A percentile compares a stretch with the other conserved stretches of the same genome.
Conservation (phyloP, 1,140 invertebrate genomes). For the Pseudobourletiella spinata region DNA sequence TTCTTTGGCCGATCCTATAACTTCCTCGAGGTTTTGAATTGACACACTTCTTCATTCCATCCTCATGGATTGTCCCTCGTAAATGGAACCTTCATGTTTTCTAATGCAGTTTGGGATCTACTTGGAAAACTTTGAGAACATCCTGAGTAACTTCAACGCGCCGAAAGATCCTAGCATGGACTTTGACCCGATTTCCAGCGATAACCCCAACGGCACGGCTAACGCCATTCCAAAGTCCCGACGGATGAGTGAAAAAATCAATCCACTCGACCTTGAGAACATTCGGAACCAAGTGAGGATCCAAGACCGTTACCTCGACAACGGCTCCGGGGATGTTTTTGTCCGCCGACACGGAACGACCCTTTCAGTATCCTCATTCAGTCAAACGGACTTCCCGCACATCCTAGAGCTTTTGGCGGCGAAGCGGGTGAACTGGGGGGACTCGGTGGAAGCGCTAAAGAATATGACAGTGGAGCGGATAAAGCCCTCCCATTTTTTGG, state of each 20-base stretch:
- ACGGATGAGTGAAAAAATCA: neutral
- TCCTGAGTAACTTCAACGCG: neutral
- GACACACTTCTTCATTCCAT: no score
- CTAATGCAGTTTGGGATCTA: neutral
- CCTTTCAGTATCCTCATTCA: constrained; percentile 19
- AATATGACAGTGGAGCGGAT: constrained; percentile 41
- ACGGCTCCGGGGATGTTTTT: constrained; percentile 31
- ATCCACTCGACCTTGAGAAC: neutral
- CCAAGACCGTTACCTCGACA: neutral
- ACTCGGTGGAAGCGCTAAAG: constrained; percentile 43
- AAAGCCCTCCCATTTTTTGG: constrained; percentile 56
- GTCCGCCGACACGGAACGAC: constrained; percentile 28
- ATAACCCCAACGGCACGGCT: neutral
- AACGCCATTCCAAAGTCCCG: neutral
- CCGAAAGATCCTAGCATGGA: neutral
- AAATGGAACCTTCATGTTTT: no score
- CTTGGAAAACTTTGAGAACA: neutral
- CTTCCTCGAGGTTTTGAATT: constrained; percentile 57
- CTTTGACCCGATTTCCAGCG: neutral
- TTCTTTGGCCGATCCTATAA: constrained; percentile 79
- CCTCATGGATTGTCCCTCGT: no score
- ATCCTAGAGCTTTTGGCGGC: constrained; percentile 21
- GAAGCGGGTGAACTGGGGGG: constrained; percentile 13
- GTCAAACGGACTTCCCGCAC: constrained; percentile 37
- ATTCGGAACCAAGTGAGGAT: neutral